Evolutionary conservation across 2,888 invertebrate genomes (phyloP), one percentile per base, ranked within the genome.

Genomic region (Zygogramma bicolorata): DNA sequence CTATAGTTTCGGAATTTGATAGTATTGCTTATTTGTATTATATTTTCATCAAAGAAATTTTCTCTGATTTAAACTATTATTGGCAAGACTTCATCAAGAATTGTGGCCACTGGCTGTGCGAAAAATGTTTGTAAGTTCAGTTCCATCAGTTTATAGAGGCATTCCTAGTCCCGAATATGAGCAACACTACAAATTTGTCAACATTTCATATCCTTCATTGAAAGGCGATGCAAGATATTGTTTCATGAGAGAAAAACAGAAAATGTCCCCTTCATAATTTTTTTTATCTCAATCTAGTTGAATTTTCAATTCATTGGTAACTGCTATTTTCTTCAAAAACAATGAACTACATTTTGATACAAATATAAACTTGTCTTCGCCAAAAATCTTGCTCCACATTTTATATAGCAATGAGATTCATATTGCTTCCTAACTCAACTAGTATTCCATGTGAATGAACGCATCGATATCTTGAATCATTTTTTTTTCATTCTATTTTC

Each of bases 1-100:
- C 72, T 68, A 70, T 49, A 42, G 65, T 66, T 66, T 67, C 46
- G 70, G 60, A 65, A 65, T 65, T 18, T 67, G 57, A 73, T 75
- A 75, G 71, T 77, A 75, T 77, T 76, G 73, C 73, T 73, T 76
- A 65, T 76, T 74, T 67, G 25, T 65, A 46, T 31, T 8, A 46
- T 46, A 46, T 53, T 53, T 53, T 53, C 6, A 53, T 53, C 53
- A 3, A 13, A 53, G n/a, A 13, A 38, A 10, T 38, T 38, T 13
- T 38, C 38, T n/a, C 38, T 38, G 38, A 38, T 38, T 8, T 3
- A 38, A 13, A 38, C 10, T 38, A 38, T n/a, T 38, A 8, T 8
- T 13, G 10, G 13, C 38, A 38, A 38, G n/a, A 38, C 38, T 38
- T 38, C n/a, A n/a, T n/a, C n/a, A n/a, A n/a, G n/a, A n/a, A n/a